Evolutionary conservation across 1,140 invertebrate species (phyloP), one percentile per base, ranked within the genome.

Genomic region (Microplitis demolitor): DNA sequence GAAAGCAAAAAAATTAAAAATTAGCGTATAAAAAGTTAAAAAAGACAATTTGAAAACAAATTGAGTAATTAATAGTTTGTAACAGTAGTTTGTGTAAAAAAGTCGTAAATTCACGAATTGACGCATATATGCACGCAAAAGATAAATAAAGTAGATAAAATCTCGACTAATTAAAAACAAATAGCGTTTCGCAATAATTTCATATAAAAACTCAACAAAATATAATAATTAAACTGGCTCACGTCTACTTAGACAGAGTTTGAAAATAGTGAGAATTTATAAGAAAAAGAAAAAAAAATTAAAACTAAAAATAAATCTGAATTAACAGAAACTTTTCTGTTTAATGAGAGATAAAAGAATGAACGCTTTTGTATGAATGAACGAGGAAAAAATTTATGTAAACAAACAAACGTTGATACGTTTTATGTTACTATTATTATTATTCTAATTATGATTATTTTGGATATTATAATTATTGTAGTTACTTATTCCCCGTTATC

Each of bases 401-500:
- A 64, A 45, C 16, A 24, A 9, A 33, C 62, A 66, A 63, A 64
- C 72, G 66, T 73, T 68, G 63, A 60, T 31, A 62, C 71, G 68
- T 76, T 73, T 76, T 45, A 66, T 64, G 67, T 76, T 71, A 73
- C 69, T 72, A 73, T 63, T 62, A 45, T 45, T 45, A 45, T 45
- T 45, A 45, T 9, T 45, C 6, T 6, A 9, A 45, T 45, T 45
- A 45, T 5, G 11, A 45, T 45, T 61, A 71, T 60, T 62, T 51
- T 33, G 4, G 16, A 64, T 31, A 53, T 71, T 37, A 60, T 71
- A 37, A 68, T 63, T 39, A 60, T 58, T 68, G 58, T 69, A 63
- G 71, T 69, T 69, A 71, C 74, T 69, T 69, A 66, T 45, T 45
- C 45, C 56, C 70, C 70, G 74, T 75, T 76, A 71, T 76, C 71